These are phyloP conservation scores for Choristoneura rosaceana DNA, from an alignment of 2,888 invertebrate genomes.

Conservation along the genomic window DNA sequence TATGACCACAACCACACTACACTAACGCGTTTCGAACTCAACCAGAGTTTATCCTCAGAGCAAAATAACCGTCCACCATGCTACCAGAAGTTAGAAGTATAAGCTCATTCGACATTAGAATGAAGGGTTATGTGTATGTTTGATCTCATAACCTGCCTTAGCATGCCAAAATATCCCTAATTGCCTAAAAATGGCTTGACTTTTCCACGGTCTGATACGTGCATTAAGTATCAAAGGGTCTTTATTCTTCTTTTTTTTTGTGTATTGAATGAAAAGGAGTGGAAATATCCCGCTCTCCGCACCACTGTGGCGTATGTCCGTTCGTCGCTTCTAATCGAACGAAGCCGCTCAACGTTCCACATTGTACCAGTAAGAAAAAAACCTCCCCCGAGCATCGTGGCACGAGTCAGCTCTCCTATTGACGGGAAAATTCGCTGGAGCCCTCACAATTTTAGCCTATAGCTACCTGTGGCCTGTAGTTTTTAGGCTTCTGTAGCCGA, in stretches of 20 bases:
- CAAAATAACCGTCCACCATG: no score
- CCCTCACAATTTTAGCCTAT: constrained; percentile 26
- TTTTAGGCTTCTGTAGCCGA: not conserved
- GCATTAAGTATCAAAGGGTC: not conserved
- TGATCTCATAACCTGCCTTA: no score
- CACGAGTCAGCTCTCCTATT: constrained; percentile 34
- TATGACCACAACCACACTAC: no score
- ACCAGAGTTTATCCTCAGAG: no score
- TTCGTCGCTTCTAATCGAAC: constrained; percentile 2
- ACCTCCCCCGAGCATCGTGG: not conserved
- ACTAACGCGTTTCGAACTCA: no score
- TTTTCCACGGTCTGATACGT: not conserved
- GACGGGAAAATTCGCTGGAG: constrained; percentile 27
- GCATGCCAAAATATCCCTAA: not conserved
- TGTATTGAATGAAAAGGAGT: not conserved
- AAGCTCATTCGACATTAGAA: no score
- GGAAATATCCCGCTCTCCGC: constrained; percentile 1
- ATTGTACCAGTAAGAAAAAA: constrained; percentile 26
- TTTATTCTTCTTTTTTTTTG: not conserved
- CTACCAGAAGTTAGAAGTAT: no score
- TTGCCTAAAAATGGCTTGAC: not conserved
- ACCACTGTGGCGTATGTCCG: not conserved
- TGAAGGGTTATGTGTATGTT: no score
- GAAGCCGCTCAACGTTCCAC: constrained; percentile 11
- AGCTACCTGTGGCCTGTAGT: not conserved